A percentile compares a stretch with the other conserved stretches of the same genome.
phyloP scores from a whole-genome alignment of 2,113 vertebrate genomes.

The Thymallus thymallus region DNA sequence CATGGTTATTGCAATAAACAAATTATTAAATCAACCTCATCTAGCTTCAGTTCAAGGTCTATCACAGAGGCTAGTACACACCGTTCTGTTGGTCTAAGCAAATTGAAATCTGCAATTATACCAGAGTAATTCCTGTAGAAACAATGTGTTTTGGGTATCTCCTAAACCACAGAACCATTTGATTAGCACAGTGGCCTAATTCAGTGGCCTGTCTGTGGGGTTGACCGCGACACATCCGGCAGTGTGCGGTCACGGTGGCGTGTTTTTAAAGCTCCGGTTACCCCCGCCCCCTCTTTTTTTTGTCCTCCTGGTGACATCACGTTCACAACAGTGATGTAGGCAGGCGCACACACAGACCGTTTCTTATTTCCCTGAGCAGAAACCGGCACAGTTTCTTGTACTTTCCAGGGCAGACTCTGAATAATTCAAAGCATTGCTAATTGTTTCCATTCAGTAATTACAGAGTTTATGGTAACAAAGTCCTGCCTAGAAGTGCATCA shows the following conservation, averaged over 20 bases:
- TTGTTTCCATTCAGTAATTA: constrained; percentile 46
- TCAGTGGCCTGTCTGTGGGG: not conserved
- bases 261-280: not conserved
- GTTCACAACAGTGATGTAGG: not conserved
- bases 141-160: too few relatives aligned
- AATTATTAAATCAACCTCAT: constrained; percentile 19
- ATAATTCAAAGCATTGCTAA: constrained; percentile 44
- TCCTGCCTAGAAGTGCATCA: not conserved
- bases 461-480: constrained; percentile 32
- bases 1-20: constrained; percentile 15
- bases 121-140: not conserved
- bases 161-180: too few relatives aligned
- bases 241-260: not conserved
- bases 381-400: constrained; percentile 7
- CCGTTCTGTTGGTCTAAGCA: constrained; percentile 5
- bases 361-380: not conserved
- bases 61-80: too few relatives aligned
- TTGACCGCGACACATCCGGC: not conserved
- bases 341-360: not conserved
- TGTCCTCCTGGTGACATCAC: not conserved
- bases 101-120: not conserved
- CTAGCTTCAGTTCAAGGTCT: constrained; percentile 1
- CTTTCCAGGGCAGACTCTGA: constrained; percentile 26
- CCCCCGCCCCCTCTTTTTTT: too few relatives aligned
- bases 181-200: too few relatives aligned